Conservation (phyloP, 2,888 invertebrate genomes). For the Mythimna ferrago region DNA sequence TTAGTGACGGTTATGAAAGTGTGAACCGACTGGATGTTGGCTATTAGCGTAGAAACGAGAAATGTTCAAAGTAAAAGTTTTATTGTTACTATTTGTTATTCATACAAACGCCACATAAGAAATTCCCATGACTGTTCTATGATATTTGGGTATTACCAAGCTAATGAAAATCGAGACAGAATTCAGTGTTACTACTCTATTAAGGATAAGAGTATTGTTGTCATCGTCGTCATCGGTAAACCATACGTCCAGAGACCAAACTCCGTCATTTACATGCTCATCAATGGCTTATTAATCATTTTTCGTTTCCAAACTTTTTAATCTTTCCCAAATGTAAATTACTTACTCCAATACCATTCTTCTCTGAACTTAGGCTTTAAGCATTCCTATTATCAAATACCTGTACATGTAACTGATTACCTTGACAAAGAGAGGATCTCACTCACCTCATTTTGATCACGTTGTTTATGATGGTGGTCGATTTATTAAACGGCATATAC, state of each 20-base stretch:
- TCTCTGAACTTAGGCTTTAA: not conserved
- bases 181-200: not conserved
- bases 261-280: not conserved
- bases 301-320: not conserved
- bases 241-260: not conserved
- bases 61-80: slow-evolving; percentile 41
- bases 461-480: not conserved
- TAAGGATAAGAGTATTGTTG: not conserved
- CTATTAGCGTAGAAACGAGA: slow-evolving; percentile 37
- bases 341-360: not conserved
- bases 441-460: not conserved
- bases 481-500: not conserved
- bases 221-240: not conserved
- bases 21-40: slow-evolving; percentile 9
- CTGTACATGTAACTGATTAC: not conserved
- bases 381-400: not conserved
- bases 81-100: slow-evolving; percentile 36
- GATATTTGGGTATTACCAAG: not conserved
- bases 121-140: slow-evolving; percentile 26
- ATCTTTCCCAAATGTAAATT: not conserved
- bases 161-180: not conserved
- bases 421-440: not conserved
- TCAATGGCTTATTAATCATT: not conserved
- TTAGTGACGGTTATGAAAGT: slow-evolving; percentile 37
- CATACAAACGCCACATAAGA: slow-evolving; percentile 22